Evolutionary conservation across 2,797 vertebrate genomes (phyloP).

Genomic region (Halcyon smyrnensis): DNA sequence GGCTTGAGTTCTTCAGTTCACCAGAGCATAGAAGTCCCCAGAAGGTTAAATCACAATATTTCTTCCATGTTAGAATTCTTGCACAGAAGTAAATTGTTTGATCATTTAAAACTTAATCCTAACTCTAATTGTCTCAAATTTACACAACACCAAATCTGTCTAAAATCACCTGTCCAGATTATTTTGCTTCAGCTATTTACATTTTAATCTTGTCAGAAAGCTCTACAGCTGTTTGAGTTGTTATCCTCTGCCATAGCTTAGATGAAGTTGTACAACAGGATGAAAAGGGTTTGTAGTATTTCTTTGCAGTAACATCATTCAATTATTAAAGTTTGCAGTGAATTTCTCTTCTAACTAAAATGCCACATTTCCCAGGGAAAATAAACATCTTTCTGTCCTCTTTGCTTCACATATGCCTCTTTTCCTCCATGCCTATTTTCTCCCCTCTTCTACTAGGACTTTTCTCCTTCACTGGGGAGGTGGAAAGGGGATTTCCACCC

Average conservation of each 20-base stretch:
- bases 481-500: background rate
- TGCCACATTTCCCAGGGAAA: fast-evolving
- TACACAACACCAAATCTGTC: background rate
- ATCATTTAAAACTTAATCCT: background rate
- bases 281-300: background rate
- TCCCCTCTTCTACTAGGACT: background rate
- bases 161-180: background rate
- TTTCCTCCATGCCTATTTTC: background rate
- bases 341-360: background rate
- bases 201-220: background rate
- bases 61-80: background rate
- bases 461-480: background rate
- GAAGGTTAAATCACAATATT: background rate
- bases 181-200: background rate
- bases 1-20: constrained; percentile 2
- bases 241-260: background rate
- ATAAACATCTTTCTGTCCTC: background rate
- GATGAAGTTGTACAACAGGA: background rate
- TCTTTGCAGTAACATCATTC: background rate
- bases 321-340: background rate
- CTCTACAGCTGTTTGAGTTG: background rate
- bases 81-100: background rate
- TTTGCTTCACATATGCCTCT: background rate
- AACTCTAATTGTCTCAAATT: background rate
- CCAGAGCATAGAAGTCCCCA: background rate